Evolutionary conservation across 2,113 vertebrate species (phyloP), one percentile per base, ranked within the genome.

Genomic region (Myotis brandtii): DNA sequence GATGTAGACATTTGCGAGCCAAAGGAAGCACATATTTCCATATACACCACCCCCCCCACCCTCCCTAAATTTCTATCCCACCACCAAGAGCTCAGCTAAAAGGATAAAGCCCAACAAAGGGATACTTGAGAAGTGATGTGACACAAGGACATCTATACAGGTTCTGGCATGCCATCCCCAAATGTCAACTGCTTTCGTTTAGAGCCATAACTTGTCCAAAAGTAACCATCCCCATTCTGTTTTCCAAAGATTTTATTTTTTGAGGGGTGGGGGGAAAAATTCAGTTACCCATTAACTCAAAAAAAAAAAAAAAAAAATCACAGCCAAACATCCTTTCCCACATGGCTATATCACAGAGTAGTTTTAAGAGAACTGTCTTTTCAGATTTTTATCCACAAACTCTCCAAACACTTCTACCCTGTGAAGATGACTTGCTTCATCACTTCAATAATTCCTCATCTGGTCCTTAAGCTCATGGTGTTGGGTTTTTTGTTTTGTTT

Each of bases 1-100:
- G 83, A 95, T 95, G 84, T 88, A 95, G 93, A 94, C 95, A 95
- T 89, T 87, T 96, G 92, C 90, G 94, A 93, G 95, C 80, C 95
- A 96, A 95, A 97, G 90, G 88, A 96, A 94, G 94, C 79, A 91
- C 76, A 13, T 37, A 92, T 89, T 95, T 97, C 96, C 86, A 80
- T 66, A 86, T 89, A 62, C 59, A 66, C 54, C 43, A 43, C 67
- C 84, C 86, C 43, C 48, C 67, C 84, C 86, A n/a, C 85, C 85
- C 89, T 21, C 86, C 91, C 83, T 67, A 89, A 95, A 95, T 88
- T 69, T 93, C 95, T 93, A 89, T 82, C 91, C 66, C 48, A 83
- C 48, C 95, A 97, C 73, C 96, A 96, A 94, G 83, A 95, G 79
- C 91, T 94, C 86, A 90, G 77, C 90, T 82, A 69, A 85, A 86